Conservation (phyloP, 1,140 invertebrate genomes). For the Macrocentrus cingulum region DNA sequence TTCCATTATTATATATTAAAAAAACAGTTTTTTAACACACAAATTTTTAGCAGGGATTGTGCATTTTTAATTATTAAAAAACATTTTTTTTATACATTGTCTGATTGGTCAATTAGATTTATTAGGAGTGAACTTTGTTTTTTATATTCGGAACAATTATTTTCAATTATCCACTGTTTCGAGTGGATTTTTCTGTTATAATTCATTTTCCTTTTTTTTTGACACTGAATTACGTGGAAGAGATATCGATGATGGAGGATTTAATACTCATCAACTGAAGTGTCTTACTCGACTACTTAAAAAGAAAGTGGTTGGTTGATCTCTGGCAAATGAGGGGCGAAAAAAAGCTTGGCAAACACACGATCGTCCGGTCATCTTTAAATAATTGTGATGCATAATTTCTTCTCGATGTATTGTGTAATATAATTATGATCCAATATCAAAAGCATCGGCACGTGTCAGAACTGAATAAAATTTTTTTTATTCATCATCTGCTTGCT, state of each 20-base stretch:
- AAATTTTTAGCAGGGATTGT: not conserved
- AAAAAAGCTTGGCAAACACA: slow-evolving; percentile 37
- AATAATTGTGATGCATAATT: slow-evolving; percentile 34
- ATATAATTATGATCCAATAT: slow-evolving; percentile 1
- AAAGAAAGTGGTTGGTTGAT: not conserved
- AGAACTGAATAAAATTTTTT: not conserved
- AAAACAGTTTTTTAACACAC: not conserved
- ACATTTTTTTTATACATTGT: not conserved
- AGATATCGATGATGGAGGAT: too few relatives aligned
- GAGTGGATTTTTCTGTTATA: too few relatives aligned
- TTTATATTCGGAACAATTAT: too few relatives aligned
- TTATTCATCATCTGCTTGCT: not conserved
- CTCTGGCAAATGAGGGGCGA: slow-evolving; percentile 16
- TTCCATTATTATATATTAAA: not conserved
- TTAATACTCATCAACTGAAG: not conserved
- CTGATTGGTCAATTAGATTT: not conserved
- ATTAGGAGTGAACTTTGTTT: too few relatives aligned
- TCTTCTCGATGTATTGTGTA: not conserved
- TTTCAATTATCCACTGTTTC: too few relatives aligned
- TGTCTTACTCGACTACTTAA: not conserved
- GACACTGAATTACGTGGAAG: too few relatives aligned
- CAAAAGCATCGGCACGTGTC: not conserved
- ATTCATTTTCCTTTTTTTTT: too few relatives aligned
- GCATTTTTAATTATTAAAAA: not conserved
- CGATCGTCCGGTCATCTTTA: slow-evolving; percentile 35